Evolutionary conservation across 2,797 vertebrate species (phyloP).

Genomic region (Lagodon rhomboides): DNA sequence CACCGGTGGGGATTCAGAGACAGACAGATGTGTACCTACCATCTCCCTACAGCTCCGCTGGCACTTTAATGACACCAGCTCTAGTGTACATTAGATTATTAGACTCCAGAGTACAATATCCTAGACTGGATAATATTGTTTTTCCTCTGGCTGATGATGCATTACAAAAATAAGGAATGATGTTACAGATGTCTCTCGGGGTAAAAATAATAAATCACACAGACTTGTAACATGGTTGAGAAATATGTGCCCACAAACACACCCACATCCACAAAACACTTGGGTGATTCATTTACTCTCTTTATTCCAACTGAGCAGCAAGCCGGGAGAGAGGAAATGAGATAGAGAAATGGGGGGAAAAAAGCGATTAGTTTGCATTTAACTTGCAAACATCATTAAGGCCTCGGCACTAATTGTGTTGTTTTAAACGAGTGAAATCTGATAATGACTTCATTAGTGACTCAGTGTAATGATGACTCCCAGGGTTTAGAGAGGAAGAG

Average conservation of each 20-base stretch:
- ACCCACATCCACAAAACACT: conserved; percentile 66
- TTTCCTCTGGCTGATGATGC: conserved; percentile 87
- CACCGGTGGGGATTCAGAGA: conserved; percentile 61
- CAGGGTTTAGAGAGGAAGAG: conserved; percentile 58
- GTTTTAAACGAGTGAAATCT: conserved; percentile 83
- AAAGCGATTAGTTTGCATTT: conserved; percentile 80
- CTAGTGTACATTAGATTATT: conserved; percentile 86
- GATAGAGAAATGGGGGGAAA: conserved; percentile 56
- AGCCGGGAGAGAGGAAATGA: conserved; percentile 65
- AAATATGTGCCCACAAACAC: conserved; percentile 69
- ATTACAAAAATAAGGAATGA: conserved; percentile 87
- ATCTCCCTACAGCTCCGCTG: conserved; percentile 77
- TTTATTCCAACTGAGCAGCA: conserved; percentile 65
- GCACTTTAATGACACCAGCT: conserved; percentile 83
- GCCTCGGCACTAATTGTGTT: conserved; percentile 83
- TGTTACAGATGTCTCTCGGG: conserved; percentile 85
- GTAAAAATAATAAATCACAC: conserved; percentile 86
- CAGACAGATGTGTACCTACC: conserved; percentile 76
- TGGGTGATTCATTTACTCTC: conserved; percentile 80
- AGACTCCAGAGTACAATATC: conserved; percentile 86
- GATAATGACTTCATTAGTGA: conserved; percentile 88
- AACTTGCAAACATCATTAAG: conserved; percentile 85
- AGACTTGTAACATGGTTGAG: conserved; percentile 74
- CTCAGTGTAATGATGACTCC: conserved; percentile 77
- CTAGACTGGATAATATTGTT: conserved; percentile 86